These are phyloP conservation scores for Phymorhynchus buccinoides DNA, from an alignment of 1,140 invertebrate genomes.

Conservation along the genomic window DNA sequence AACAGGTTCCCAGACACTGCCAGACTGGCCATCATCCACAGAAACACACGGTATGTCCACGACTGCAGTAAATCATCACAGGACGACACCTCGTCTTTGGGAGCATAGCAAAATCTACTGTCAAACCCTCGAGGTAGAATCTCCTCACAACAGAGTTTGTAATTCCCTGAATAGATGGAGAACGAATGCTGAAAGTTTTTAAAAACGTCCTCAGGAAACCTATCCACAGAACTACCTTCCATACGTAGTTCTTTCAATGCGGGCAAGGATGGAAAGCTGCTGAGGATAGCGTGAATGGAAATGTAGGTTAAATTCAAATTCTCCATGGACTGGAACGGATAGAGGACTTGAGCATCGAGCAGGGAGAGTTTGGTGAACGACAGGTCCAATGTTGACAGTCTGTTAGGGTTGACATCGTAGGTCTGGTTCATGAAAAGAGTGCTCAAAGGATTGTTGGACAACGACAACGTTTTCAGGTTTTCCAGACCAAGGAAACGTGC, in stretches of 20 bases:
- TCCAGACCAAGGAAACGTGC: background rate
- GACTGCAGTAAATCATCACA: background rate
- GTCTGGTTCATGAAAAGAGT: background rate
- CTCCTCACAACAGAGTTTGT: background rate
- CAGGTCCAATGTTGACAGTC: constrained; percentile 8
- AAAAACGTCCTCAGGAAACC: background rate
- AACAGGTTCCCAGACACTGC: background rate
- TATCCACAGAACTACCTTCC: background rate
- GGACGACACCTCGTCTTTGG: background rate
- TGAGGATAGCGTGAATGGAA: too few relatives aligned
- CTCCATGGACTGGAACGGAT: constrained; percentile 5
- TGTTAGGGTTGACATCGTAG: background rate
- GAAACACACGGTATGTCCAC: background rate
- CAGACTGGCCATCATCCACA: background rate
- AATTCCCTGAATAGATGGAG: background rate
- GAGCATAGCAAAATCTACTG: background rate
- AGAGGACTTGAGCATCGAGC: constrained; percentile 10
- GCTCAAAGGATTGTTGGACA: constrained; percentile 18
- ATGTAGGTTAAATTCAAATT: background rate
- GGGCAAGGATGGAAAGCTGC: background rate
- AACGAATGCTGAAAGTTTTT: background rate
- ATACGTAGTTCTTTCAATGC: background rate
- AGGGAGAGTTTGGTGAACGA: background rate
- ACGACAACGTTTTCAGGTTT: constrained; percentile 5
- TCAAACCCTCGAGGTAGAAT: background rate